A percentile compares a stretch with the other conserved stretches of the same genome.
Evolutionary conservation across 30 jellyfish, hydroid and myxozoan species (phyloP).

Genomic region (Aurelia sp.): DNA sequence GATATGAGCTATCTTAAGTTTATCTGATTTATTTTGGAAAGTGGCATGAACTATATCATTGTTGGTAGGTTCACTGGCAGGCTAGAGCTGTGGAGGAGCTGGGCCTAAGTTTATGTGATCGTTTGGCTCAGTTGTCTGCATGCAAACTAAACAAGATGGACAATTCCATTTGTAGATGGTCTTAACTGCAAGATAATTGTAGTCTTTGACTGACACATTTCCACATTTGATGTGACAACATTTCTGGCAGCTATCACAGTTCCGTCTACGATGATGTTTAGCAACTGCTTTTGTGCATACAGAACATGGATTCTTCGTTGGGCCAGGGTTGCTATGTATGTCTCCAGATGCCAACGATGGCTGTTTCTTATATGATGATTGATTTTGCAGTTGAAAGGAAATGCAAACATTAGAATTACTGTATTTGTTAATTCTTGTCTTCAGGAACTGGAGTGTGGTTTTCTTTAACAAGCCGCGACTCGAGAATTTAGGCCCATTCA

Average conservation of each 20-base stretch:
- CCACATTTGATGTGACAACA: slow-evolving; percentile 12
- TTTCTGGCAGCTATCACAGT: slow-evolving; percentile 5
- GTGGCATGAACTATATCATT: slow-evolving; percentile 5
- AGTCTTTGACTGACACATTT: slow-evolving; percentile 20
- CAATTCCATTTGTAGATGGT: slow-evolving; percentile 13
- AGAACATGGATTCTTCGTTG: slow-evolving; percentile 8
- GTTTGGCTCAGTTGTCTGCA: neutral
- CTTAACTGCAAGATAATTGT: slow-evolving; percentile 4
- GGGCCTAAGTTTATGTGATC: slow-evolving; percentile 18
- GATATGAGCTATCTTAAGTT: slow-evolving; percentile 9
- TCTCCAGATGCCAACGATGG: slow-evolving; percentile 4
- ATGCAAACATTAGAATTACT: slow-evolving; percentile 2
- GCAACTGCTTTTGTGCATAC: slow-evolving; percentile 9
- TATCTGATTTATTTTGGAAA: slow-evolving; percentile 8
- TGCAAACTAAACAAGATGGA: slow-evolving; percentile 11
- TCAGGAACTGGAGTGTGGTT: no score
- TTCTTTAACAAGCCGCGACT: no score
- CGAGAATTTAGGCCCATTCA: no score
- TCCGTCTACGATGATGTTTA: slow-evolving; percentile 5
- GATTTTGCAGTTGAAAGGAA: slow-evolving; percentile 5
- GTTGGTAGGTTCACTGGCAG: slow-evolving; percentile 4
- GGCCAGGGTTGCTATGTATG: slow-evolving; percentile 1
- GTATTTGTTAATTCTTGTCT: neutral
- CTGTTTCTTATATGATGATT: slow-evolving; percentile 8
- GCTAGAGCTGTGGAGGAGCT: slow-evolving; percentile 11